A percentile compares a stretch with the other conserved stretches of the same genome.
phyloP scores from a whole-genome alignment of 2,113 vertebrate species.

The human (Homo sapiens) region DNA sequence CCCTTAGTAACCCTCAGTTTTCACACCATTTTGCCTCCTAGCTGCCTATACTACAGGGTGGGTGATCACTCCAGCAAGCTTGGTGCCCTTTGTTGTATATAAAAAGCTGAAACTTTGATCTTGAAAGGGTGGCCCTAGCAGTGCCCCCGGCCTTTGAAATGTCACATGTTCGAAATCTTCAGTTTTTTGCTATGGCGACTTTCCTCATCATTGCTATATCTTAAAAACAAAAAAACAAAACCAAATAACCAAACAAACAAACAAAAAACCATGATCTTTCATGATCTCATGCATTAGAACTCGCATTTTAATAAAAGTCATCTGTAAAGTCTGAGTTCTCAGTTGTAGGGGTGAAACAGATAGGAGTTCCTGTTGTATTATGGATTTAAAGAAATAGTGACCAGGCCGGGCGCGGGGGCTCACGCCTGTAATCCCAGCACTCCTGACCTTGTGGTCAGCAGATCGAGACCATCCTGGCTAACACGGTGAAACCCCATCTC shows the following conservation, averaged over 20 bases:
- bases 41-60: not conserved
- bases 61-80: not conserved
- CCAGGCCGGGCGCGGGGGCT: too few relatives aligned
- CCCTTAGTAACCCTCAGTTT: not conserved
- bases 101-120: conserved; percentile 51
- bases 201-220: not conserved
- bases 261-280: not conserved
- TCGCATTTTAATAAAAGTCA: conserved; percentile 8
- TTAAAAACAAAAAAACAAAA: not conserved
- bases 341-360: not conserved
- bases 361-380: not conserved
- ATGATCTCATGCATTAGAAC: not conserved
- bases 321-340: not conserved
- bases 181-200: conserved; percentile 55
- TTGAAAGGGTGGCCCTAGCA: conserved; percentile 21
- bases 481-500: too few relatives aligned
- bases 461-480: too few relatives aligned
- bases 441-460: too few relatives aligned
- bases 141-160: conserved; percentile 35
- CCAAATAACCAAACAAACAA: not conserved
- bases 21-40: not conserved
- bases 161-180: not conserved
- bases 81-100: not conserved
- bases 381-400: not conserved
- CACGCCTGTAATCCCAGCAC: too few relatives aligned